Conservation (phyloP, 2,113 vertebrate genomes). For the Glareola pratincola region DNA sequence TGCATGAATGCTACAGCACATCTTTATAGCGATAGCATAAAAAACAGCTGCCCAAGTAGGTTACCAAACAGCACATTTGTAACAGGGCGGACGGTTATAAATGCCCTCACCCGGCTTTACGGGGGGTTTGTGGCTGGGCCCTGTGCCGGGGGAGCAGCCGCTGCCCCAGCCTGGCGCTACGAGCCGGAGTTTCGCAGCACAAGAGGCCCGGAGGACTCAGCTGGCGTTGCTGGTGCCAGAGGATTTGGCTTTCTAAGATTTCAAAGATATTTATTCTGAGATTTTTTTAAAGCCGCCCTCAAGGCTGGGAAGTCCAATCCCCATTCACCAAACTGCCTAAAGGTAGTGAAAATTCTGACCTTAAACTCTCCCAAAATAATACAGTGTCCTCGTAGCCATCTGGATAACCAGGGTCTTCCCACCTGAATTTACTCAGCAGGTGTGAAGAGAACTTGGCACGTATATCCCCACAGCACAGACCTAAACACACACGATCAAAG, state of each 20-base stretch:
- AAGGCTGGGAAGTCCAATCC: background rate
- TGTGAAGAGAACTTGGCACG: background rate
- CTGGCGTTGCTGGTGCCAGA: background rate
- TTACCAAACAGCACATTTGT: background rate
- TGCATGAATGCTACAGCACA: slow-evolving; percentile 4
- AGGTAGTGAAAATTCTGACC: background rate
- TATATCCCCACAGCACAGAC: background rate
- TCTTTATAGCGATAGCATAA: slow-evolving; percentile 35
- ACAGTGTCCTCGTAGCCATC: background rate
- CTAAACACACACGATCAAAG: background rate
- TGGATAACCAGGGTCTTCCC: background rate
- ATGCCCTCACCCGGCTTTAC: background rate
- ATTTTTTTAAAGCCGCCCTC: background rate
- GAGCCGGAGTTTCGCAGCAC: background rate
- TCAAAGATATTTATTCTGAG: background rate
- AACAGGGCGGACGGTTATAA: background rate
- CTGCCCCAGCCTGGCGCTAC: background rate
- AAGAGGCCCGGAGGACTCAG: background rate
- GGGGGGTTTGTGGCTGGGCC: background rate
- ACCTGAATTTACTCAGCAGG: background rate
- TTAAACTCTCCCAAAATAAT: background rate
- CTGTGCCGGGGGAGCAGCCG: background rate
- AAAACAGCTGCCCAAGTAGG: slow-evolving; percentile 31
- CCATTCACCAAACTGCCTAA: background rate
- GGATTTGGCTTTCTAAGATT: background rate